phyloP scores from a whole-genome alignment of 1,140 invertebrate species.

The Bombus turneri region DNA sequence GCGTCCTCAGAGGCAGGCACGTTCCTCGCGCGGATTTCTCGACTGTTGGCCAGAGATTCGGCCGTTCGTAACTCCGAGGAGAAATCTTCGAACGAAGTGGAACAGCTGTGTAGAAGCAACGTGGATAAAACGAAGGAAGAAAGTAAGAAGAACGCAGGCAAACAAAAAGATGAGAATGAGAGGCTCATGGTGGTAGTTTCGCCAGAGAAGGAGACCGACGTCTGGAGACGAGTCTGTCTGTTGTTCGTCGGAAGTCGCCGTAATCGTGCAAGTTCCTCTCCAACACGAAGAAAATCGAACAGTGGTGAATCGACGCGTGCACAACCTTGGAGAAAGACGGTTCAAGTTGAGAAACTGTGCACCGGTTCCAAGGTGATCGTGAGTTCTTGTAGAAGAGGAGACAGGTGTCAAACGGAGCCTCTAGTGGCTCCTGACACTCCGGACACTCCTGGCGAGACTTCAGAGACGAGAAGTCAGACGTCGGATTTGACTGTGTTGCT shows the following conservation, averaged over 20 bases:
- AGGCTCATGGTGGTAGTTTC: neutral
- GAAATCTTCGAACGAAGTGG: conserved; percentile 26
- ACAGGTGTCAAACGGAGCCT: conserved; percentile 35
- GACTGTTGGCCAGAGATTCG: neutral
- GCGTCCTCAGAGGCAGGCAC: neutral
- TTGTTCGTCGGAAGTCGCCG: neutral
- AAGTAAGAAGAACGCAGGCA: neutral
- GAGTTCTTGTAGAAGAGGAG: neutral
- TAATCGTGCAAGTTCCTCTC: neutral
- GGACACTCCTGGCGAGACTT: conserved; percentile 16
- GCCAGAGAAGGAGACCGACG: too few relatives aligned
- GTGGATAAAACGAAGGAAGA: neutral
- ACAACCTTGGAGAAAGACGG: conserved; percentile 4
- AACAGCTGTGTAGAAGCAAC: neutral
- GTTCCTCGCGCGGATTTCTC: conserved; percentile 18
- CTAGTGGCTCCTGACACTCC: conserved; percentile 37
- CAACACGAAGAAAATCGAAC: conserved; percentile 3
- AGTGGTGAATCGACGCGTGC: neutral
- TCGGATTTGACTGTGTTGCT: conserved; percentile 39
- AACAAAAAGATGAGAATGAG: neutral
- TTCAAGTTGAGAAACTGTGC: conserved; percentile 29
- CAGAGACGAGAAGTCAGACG: conserved; percentile 31
- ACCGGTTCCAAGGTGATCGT: conserved; percentile 25
- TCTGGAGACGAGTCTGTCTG: conserved; percentile 2
- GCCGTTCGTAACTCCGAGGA: neutral